Evolutionary conservation across 2,797 vertebrate species (phyloP).

Genomic region (Micropoecilia bifurca): DNA sequence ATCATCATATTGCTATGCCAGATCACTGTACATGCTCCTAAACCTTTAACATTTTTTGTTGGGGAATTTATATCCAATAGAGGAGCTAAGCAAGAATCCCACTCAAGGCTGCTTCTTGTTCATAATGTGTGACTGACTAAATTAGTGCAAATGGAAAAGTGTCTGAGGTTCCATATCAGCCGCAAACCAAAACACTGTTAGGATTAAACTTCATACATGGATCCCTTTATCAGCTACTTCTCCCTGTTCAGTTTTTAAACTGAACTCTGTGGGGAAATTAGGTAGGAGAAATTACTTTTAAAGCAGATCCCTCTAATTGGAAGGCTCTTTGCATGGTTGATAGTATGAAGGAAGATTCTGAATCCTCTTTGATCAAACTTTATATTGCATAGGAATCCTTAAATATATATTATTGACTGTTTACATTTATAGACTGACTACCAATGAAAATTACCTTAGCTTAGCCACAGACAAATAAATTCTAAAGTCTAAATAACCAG

Average conservation of each 20-base stretch:
- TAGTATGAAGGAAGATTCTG: conserved; percentile 55
- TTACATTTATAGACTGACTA: background rate
- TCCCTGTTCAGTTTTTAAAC: conserved; percentile 72
- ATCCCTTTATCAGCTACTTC: conserved; percentile 73
- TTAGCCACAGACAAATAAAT: background rate
- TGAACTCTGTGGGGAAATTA: conserved; percentile 77
- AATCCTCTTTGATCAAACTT: conserved; percentile 36
- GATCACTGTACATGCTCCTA: conserved; percentile 14
- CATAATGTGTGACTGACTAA: conserved; percentile 64
- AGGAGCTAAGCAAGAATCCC: conserved; percentile 35
- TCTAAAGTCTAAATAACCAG: background rate
- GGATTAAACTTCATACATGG: conserved; percentile 61
- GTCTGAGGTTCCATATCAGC: conserved; percentile 55
- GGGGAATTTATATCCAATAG: conserved; percentile 34
- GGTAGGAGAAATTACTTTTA: conserved; percentile 71
- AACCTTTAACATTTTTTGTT: conserved; percentile 32
- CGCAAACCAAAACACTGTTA: conserved; percentile 56
- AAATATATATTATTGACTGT: conserved; percentile 15
- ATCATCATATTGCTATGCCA: background rate
- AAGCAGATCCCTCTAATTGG: conserved; percentile 62
- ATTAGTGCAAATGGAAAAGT: conserved; percentile 64
- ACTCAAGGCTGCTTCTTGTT: conserved; percentile 37
- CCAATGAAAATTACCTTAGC: background rate
- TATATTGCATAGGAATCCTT: conserved; percentile 18
- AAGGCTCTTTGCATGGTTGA: conserved; percentile 51